These are phyloP conservation scores for Drosophila sechellia DNA, from an alignment of 1,140 invertebrate species.

Conservation along the genomic window DNA sequence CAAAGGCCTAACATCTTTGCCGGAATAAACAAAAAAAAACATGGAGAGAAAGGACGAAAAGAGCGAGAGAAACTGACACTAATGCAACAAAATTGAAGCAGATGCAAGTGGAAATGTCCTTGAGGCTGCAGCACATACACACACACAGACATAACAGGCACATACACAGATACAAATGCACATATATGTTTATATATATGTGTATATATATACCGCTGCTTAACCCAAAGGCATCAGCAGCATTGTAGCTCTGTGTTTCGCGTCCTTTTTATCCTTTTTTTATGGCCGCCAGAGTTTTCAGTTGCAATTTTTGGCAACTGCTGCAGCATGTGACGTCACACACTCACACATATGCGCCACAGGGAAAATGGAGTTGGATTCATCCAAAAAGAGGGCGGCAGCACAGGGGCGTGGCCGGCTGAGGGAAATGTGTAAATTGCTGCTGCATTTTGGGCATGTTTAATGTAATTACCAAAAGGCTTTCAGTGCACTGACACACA, in stretches of 20 bases:
- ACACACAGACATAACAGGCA: slow-evolving; percentile 10
- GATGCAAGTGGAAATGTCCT: slow-evolving; percentile 78
- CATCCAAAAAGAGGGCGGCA: slow-evolving; percentile 1
- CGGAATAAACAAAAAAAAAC: slow-evolving; percentile 22
- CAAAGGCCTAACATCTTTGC: slow-evolving; percentile 5
- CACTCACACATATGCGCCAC: slow-evolving; percentile 2
- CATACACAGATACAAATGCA: neutral
- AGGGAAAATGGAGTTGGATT: slow-evolving; percentile 23
- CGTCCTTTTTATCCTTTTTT: slow-evolving; percentile 46
- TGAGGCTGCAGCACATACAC: slow-evolving; percentile 51
- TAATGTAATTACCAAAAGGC: slow-evolving; percentile 82
- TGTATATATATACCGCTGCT: slow-evolving; percentile 39
- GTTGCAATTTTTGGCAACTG: slow-evolving; percentile 56
- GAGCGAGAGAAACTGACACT: slow-evolving; percentile 58
- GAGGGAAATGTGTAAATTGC: slow-evolving; percentile 73
- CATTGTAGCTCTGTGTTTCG: slow-evolving; percentile 27
- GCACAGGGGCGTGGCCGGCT: neutral
- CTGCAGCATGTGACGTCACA: slow-evolving; percentile 60
- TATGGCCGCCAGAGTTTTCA: slow-evolving; percentile 71
- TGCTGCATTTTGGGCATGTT: slow-evolving; percentile 81
- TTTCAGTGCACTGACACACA: slow-evolving; percentile 66
- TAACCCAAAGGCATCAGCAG: slow-evolving; percentile 61
- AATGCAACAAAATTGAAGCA: slow-evolving; percentile 79
- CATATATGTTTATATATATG: slow-evolving; percentile 12
- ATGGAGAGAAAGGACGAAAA: neutral